Evolutionary conservation across 2,113 vertebrate genomes (phyloP), one percentile per base, ranked within the genome.

Genomic region (Centropus bengalensis): DNA sequence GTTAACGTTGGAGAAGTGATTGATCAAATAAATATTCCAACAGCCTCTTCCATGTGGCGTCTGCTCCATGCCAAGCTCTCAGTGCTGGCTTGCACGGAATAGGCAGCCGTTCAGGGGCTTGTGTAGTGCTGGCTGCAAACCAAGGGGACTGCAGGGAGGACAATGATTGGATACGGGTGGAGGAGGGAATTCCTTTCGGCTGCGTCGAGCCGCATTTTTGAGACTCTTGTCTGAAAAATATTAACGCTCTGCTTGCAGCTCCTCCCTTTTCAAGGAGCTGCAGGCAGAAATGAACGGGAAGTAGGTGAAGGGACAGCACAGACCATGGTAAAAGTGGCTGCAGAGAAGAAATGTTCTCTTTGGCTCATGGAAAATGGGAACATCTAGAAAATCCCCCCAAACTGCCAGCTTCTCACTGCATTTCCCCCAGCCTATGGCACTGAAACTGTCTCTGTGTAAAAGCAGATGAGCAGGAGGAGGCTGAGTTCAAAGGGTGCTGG

Each of bases 1-100:
- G 70, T 89, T 63, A 58, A 52, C 58, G n/a, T 68, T 90, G 86
- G 96, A 95, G 94, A 96, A 97, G 95, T 95, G 97, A 96, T 96
- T 96, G 96, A 27, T 47, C 49, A 79, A 69, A 98, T 97, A 98
- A 98, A 98, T 95, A 94, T 95, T 97, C 96, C 95, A 60, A 76
- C 96, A 96, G 93, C 96, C 93, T 96, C 8, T 92, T 28, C 8
- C 14, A 26, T 40, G 68, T 85, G 67, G 78, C 5, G 3, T 47
- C 23, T 18, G 1, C 70, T 84, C 40, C 14, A 0, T 55, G 85
- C 67, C 56, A 4, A 45, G 82, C 63, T 52, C 71, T 52, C 32
- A 3, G 78, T 24, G 56, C 81, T 49, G 74, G 23, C 58, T 13
- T 33, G 24, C n/a, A 5, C 14, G 6, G 62, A 44, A 3, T 2